Percentiles rank a stretch among this genome's conserved stretches.
Conservation (phyloP, 2,888 invertebrate genomes). For the Cataglyphis livida region DNA sequence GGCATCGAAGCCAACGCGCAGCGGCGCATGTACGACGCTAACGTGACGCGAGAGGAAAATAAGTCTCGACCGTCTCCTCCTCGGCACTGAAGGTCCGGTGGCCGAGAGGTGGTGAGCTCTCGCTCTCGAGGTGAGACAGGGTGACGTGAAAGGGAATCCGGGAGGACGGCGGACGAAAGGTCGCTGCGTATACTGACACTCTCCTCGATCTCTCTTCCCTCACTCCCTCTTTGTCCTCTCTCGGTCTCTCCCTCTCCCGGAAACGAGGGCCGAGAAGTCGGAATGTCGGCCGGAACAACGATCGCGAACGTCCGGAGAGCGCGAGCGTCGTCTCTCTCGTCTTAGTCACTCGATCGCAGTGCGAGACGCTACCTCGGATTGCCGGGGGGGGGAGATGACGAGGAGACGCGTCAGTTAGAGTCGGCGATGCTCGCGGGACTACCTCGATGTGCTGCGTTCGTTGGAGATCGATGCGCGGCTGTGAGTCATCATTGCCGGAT, state of each 20-base stretch:
- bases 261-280: conserved; percentile 26
- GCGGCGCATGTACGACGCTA: conserved; percentile 59
- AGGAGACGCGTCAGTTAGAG: conserved; percentile 29
- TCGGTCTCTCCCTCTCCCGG: conserved; percentile 11
- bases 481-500: conserved; percentile 3
- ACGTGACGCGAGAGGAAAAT: conserved; percentile 35
- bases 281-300: conserved; percentile 56
- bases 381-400: conserved; percentile 19
- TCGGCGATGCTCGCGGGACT: conserved; percentile 41
- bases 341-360: conserved; percentile 32
- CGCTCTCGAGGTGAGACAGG: neutral
- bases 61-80: neutral
- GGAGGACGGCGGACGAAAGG: neutral
- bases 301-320: conserved; percentile 55
- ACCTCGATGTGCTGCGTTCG: conserved; percentile 36
- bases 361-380: conserved; percentile 6
- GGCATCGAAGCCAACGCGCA: conserved; percentile 38
- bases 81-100: neutral
- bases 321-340: conserved; percentile 28
- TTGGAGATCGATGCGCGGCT: neutral
- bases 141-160: neutral
- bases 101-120: conserved; percentile 1
- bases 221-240: neutral
- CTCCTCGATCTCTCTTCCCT: conserved; percentile 1
- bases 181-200: neutral